Base-by-base conservation (phyloP, 2,888 invertebrate genomes). In the Mechanitis mazaeus region DNA sequence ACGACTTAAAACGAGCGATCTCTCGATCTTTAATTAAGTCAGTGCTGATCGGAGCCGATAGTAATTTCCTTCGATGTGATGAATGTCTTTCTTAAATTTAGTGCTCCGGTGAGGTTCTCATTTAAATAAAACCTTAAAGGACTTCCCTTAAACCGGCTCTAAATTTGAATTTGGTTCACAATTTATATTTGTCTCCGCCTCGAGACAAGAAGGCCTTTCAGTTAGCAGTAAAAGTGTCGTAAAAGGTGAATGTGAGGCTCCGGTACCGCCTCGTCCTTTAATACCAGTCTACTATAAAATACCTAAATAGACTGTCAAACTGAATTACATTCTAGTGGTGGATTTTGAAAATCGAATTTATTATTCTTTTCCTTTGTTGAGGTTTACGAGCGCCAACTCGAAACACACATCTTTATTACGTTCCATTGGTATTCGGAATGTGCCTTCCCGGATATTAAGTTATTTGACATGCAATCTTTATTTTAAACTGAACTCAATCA, bases 211-310 rank as follows among this genome's bases (percentile, higher is more conserved):
- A 64, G 56, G 56, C 60, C 63, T 69, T 75, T 73, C 73, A 70
- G 76, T 79, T 80, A 73, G 80, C 73, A 78, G 80, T 81, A 81
- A 81, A 81, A 80, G 54, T 68, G 68, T 64, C 75, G 74, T 81
- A 81, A 81, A 79, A 72, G 64, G 70, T 67, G 69, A 72, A 77
- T 75, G 73, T 72, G 72, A 70, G 63, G 67, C 50, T 50, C 61
- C 66, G 58, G 38, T 59, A 53, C 59, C 59, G 55, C 63, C 64
- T 56, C 60, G 55, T 50, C 61, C 66, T 56, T 61, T 61, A 65
- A 67, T 64, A 57, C 66, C 56, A 61, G 68, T 63, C 59, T 65
- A 56, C 64, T 60, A 66, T 71, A 69, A 70, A 69, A 69, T 68
- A 68, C 60, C 68, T 60, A 65, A 70, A 68, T 71, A 70, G 65